These are phyloP conservation scores for Chrysemys picta DNA, from an alignment of 2,113 vertebrate species.

Conservation along the genomic window DNA sequence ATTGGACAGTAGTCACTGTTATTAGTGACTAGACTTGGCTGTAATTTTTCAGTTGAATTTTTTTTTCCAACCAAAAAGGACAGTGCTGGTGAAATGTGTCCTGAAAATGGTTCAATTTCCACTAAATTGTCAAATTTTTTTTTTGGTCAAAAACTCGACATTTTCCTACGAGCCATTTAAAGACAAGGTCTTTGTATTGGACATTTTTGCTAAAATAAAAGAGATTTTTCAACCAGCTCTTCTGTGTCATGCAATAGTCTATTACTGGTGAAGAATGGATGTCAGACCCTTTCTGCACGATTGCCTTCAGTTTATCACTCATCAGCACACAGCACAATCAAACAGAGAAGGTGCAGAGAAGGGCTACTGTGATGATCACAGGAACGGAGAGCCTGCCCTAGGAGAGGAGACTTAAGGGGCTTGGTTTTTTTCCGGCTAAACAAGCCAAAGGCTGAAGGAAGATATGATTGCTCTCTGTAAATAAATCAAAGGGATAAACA, in stretches of 20 bases:
- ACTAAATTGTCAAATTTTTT: neutral
- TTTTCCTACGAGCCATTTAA: neutral
- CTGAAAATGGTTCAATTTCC: neutral
- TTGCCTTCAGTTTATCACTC: neutral
- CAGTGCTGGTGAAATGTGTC: neutral
- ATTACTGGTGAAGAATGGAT: neutral
- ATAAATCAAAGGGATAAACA: neutral
- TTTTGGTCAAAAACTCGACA: neutral
- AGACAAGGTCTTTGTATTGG: neutral
- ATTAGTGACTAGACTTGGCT: neutral
- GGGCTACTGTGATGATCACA: neutral
- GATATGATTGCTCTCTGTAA: neutral
- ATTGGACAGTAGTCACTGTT: neutral
- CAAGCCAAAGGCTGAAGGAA: neutral
- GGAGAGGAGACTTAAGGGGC: neutral
- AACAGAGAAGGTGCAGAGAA: neutral
- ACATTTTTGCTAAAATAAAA: neutral
- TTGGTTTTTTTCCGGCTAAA: neutral
- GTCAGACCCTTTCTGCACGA: neutral
- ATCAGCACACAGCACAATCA: neutral
- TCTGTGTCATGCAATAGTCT: neutral
- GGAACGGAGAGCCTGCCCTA: neutral
- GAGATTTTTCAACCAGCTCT: neutral
- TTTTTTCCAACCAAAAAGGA: neutral
- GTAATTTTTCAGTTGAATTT: neutral